Evolutionary conservation across 2,113 vertebrate species (phyloP).

Genomic region (Orcinus orca): DNA sequence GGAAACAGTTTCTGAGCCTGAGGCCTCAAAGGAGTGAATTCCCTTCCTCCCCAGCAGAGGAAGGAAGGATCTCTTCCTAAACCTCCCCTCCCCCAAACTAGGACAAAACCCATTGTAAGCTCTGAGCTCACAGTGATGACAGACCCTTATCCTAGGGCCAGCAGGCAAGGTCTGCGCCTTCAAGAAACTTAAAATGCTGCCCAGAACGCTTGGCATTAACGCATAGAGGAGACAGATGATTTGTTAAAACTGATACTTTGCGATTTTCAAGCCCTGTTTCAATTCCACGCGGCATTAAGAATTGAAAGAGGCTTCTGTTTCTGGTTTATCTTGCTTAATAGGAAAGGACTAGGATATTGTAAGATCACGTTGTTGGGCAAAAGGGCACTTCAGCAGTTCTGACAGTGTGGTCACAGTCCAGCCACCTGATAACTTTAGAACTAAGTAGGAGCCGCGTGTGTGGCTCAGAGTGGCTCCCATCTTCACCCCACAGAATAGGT

Average conservation of each 20-base stretch:
- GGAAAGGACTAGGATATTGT: background rate
- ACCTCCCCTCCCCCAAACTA: background rate
- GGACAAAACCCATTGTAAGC: background rate
- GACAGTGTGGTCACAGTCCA: background rate
- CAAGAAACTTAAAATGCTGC: background rate
- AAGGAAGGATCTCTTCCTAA: background rate
- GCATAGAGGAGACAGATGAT: background rate
- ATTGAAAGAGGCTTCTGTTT: background rate
- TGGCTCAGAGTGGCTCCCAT: background rate
- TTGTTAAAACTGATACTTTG: background rate
- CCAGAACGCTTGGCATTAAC: background rate
- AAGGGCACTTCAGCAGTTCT: background rate
- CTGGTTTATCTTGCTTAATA: background rate
- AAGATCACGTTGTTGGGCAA: background rate
- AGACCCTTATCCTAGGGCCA: background rate
- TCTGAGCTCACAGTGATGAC: background rate
- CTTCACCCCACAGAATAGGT: background rate
- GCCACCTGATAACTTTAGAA: background rate
- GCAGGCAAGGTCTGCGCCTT: background rate
- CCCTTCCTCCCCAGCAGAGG: background rate
- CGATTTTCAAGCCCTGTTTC: background rate
- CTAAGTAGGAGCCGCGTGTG: background rate
- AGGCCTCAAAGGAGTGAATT: background rate
- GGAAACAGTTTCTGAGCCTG: background rate
- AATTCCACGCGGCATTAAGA: background rate